Evolutionary conservation across 2,113 vertebrate species (phyloP).

Genomic region (Anser cygnoides): DNA sequence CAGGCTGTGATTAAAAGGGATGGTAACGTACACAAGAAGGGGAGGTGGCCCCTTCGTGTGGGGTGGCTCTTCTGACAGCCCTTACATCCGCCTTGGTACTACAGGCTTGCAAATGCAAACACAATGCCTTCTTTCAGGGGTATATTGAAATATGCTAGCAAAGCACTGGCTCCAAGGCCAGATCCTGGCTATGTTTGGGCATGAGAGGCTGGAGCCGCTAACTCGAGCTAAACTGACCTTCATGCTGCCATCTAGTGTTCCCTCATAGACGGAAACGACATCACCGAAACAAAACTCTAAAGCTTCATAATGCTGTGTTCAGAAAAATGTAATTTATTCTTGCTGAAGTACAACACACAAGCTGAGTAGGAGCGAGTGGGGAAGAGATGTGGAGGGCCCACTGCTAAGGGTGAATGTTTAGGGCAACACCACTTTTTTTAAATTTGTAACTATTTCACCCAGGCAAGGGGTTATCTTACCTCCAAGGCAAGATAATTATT

Average conservation of each 20-base stretch:
- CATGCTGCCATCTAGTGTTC: slow-evolving; percentile 54
- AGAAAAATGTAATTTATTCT: background rate
- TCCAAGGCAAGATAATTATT: background rate
- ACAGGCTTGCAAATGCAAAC: background rate
- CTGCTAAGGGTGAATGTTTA: background rate
- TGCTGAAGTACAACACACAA: background rate
- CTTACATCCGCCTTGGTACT: background rate
- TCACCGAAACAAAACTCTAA: background rate
- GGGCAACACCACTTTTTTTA: background rate
- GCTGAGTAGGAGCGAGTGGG: background rate
- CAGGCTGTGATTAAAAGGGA: background rate
- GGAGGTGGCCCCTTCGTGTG: background rate
- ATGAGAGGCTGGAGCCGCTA: background rate
- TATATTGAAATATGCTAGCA: background rate
- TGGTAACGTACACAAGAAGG: background rate
- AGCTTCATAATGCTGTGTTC: background rate
- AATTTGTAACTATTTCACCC: background rate
- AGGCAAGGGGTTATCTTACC: background rate
- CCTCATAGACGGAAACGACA: background rate
- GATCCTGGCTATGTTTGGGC: background rate
- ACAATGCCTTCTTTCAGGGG: background rate
- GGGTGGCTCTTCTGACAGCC: background rate
- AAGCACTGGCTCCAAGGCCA: background rate
- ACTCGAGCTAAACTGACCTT: background rate
- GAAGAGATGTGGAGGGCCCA: background rate